Percentiles rank a stretch among this genome's conserved stretches.
phyloP scores from a whole-genome alignment of 2,888 invertebrate genomes.

The Ophioninae sp. region DNA sequence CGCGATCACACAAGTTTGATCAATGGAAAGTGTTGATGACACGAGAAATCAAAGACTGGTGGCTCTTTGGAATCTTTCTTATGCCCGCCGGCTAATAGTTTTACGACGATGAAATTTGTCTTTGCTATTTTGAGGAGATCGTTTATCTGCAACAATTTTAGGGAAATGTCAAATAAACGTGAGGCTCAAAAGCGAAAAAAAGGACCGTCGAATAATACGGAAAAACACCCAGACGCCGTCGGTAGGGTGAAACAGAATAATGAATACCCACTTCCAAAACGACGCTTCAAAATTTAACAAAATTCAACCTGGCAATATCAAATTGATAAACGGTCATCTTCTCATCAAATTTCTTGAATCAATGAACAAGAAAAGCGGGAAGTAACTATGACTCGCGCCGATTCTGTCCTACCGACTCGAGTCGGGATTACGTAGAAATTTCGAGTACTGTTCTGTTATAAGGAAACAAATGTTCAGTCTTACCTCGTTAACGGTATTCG shows the following conservation, averaged over 20 bases:
- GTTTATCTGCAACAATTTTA: conserved; percentile 83
- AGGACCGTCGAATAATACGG: neutral
- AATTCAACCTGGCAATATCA: too few species aligned
- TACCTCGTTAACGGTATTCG: conserved; percentile 78
- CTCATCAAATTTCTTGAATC: too few species aligned
- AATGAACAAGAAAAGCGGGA: too few species aligned
- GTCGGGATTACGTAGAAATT: too few species aligned
- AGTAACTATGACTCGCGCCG: too few species aligned
- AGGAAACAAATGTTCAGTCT: conserved; percentile 5
- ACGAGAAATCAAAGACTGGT: conserved; percentile 95
- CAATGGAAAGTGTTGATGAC: conserved; percentile 94
- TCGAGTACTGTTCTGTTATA: neutral
- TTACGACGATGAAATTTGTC: conserved; percentile 97
- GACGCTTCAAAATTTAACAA: too few species aligned
- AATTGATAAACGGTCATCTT: too few species aligned
- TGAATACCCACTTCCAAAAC: too few species aligned
- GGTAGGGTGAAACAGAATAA: too few species aligned
- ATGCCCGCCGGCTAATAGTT: conserved; percentile 95
- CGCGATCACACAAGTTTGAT: conserved; percentile 85
- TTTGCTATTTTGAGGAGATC: conserved; percentile 95
- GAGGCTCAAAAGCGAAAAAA: neutral
- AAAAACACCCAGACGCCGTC: too few species aligned
- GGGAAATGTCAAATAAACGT: conserved; percentile 82
- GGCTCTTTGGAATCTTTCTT: conserved; percentile 92
- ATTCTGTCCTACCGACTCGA: too few species aligned